Percentiles rank a stretch among this genome's conserved stretches.
Conservation (phyloP, 1,140 invertebrate species). For the Scaptomyza pallida region DNA sequence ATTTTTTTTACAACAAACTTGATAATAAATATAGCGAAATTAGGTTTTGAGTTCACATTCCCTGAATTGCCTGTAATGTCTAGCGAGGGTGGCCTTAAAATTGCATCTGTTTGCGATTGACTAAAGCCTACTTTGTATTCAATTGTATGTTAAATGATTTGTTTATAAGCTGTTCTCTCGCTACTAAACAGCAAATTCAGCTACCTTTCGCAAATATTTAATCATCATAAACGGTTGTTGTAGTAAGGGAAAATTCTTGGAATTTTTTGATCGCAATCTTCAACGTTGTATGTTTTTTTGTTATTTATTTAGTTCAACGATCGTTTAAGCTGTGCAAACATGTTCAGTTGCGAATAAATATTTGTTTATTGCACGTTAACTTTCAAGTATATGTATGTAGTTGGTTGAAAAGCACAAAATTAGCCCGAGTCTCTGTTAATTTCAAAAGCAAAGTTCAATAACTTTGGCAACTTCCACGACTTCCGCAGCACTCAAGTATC, state of each 20-base stretch:
- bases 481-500: constrained; percentile 31
- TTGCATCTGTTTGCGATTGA: constrained; percentile 2
- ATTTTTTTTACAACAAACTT: constrained; percentile 25
- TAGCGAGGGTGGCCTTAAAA: background rate
- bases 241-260: constrained; percentile 9
- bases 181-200: background rate
- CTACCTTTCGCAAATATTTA: constrained; percentile 11
- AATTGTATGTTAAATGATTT: too few species aligned
- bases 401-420: constrained; percentile 15
- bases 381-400: constrained; percentile 13
- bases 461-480: constrained; percentile 18
- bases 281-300: constrained; percentile 3
- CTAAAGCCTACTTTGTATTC: too few species aligned
- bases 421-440: constrained; percentile 29
- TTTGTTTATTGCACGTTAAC: constrained; percentile 40
- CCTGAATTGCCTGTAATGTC: background rate
- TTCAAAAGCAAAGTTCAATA: constrained; percentile 46
- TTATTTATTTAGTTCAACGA: background rate
- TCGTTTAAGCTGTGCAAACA: background rate
- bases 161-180: background rate
- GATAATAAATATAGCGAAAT: constrained; percentile 13
- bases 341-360: constrained; percentile 49
- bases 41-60: constrained; percentile 43
- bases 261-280: constrained; percentile 12
- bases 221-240: background rate